A percentile compares a stretch with the other conserved stretches of the same genome.
Evolutionary conservation across 2,797 vertebrate species (phyloP).

Genomic region (Moxostoma hubbsi): DNA sequence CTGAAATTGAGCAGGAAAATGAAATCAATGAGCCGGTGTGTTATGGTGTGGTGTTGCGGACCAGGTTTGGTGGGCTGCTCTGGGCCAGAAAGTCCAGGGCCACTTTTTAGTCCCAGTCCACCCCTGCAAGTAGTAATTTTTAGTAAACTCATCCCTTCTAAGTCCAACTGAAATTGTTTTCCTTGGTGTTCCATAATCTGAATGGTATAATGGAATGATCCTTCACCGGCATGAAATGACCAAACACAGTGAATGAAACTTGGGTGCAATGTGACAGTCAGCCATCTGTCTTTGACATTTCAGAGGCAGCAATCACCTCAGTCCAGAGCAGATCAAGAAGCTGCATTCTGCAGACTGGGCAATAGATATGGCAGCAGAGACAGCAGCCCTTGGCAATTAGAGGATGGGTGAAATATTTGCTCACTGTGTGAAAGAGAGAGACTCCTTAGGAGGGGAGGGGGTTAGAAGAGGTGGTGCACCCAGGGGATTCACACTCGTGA

Average conservation of each 20-base stretch:
- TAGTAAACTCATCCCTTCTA: too few species aligned
- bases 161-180: slow-evolving; percentile 19
- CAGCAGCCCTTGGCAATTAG: slow-evolving; percentile 56
- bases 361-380: slow-evolving; percentile 17
- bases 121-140: too few species aligned
- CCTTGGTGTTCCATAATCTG: not conserved
- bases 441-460: slow-evolving; percentile 12
- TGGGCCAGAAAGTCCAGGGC: too few species aligned
- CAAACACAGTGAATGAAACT: slow-evolving; percentile 27
- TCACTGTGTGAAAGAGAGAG: slow-evolving; percentile 44
- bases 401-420: slow-evolving; percentile 61
- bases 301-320: slow-evolving; percentile 38
- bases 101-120: too few species aligned
- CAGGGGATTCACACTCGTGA: slow-evolving; percentile 36
- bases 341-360: slow-evolving; percentile 46
- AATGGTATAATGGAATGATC: not conserved
- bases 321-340: slow-evolving; percentile 29
- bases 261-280: slow-evolving; percentile 30
- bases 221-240: not conserved
- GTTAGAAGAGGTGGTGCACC: slow-evolving; percentile 8
- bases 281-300: slow-evolving; percentile 58
- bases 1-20: too few species aligned
- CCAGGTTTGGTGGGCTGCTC: too few species aligned
- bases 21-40: too few species aligned
- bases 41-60: too few species aligned